Evolutionary conservation across 2,113 vertebrate species (phyloP).

Genomic region (Pelodiscus sinensis): DNA sequence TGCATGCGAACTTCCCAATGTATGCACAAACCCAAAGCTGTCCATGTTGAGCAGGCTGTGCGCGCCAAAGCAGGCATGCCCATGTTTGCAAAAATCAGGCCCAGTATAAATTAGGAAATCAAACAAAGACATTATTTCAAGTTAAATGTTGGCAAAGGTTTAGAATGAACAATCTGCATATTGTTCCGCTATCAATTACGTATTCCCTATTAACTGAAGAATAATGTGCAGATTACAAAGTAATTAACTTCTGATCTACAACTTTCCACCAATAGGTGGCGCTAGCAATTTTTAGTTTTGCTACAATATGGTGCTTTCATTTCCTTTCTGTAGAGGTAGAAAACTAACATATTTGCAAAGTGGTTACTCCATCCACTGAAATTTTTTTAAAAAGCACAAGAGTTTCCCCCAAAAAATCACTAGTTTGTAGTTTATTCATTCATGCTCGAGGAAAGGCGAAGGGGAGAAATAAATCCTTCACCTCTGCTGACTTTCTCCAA

Average conservation of each 20-base stretch:
- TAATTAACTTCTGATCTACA: slow-evolving; percentile 41
- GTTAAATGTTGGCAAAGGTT: background rate
- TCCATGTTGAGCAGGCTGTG: background rate
- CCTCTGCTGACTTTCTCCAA: background rate
- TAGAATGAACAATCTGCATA: too few relatives aligned
- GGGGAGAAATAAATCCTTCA: background rate
- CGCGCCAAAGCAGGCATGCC: rapidly evolving
- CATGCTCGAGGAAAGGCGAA: background rate
- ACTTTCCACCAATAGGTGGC: slow-evolving; percentile 48
- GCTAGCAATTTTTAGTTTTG: slow-evolving; percentile 61
- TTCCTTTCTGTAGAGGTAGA: background rate
- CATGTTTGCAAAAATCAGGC: slow-evolving; percentile 21
- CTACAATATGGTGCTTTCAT: slow-evolving; percentile 23
- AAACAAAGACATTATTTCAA: background rate
- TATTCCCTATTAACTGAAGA: background rate
- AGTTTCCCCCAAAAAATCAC: background rate
- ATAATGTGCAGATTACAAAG: background rate
- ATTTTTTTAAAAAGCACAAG: background rate
- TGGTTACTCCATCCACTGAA: background rate
- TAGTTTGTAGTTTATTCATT: background rate
- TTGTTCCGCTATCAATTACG: too few relatives aligned
- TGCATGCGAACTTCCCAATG: rapidly evolving
- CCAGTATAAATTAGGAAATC: background rate
- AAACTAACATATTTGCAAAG: background rate
- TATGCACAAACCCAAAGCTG: background rate